Conservation (phyloP, 2,888 invertebrate species). For the Tryphoninae sp. region DNA sequence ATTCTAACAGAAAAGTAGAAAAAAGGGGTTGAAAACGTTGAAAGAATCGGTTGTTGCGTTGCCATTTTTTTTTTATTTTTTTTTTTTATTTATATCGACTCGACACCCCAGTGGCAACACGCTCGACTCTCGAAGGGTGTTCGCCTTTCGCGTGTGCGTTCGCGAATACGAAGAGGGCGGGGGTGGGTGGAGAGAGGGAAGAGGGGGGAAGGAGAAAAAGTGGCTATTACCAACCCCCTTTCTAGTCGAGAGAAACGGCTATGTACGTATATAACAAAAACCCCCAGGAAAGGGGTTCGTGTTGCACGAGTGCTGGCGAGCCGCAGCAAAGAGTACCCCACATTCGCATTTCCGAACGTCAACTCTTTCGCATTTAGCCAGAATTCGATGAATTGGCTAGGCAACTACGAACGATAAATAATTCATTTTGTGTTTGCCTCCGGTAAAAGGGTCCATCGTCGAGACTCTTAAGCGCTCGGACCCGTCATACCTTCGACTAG, state of each 20-base stretch:
- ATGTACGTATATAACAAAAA: constrained; percentile 12
- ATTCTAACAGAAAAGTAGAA: constrained; percentile 19
- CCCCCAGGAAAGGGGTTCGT: constrained; percentile 46
- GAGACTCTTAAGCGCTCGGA: constrained; percentile 68
- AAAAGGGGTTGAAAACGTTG: constrained; percentile 7
- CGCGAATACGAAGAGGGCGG: constrained; percentile 13
- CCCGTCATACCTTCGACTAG: constrained; percentile 69
- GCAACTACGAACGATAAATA: constrained; percentile 76
- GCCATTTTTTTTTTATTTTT: too few relatives aligned
- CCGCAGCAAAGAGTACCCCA: constrained; percentile 60
- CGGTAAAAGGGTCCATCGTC: constrained; percentile 76
- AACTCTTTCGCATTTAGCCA: constrained; percentile 78
- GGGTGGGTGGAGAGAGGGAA: too few relatives aligned
- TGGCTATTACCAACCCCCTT: constrained; percentile 55
- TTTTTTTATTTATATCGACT: background rate
- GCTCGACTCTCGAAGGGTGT: constrained; percentile 54
- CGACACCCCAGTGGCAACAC: constrained; percentile 29
- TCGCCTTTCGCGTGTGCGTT: constrained; percentile 53
- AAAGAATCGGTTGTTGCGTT: constrained; percentile 20
- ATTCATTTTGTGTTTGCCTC: constrained; percentile 78
- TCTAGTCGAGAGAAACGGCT: constrained; percentile 29
- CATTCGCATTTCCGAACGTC: constrained; percentile 50
- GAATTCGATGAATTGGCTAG: constrained; percentile 76
- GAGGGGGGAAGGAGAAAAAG: constrained; percentile 46
- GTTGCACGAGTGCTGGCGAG: constrained; percentile 72